A percentile compares a stretch with the other conserved stretches of the same genome.
Evolutionary conservation across 2,888 invertebrate genomes (phyloP).

Genomic region (Dasysyrphus tricinctus): DNA sequence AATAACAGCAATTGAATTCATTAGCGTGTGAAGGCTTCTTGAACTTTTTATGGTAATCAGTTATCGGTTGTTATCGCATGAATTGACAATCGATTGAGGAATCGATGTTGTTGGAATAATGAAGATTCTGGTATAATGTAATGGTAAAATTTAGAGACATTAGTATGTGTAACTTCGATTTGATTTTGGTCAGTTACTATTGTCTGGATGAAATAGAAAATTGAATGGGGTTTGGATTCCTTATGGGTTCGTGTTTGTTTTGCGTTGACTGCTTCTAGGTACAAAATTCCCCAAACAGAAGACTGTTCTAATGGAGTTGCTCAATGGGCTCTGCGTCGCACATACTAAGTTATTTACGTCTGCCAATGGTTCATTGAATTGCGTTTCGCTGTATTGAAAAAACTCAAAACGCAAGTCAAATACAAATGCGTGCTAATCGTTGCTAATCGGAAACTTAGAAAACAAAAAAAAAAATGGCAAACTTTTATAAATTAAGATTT

Average conservation of each 20-base stretch:
- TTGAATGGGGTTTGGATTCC: constrained; percentile 30
- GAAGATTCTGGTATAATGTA: constrained; percentile 35
- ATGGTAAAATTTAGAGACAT: constrained; percentile 26
- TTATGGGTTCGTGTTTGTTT: constrained; percentile 23
- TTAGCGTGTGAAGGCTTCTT: not conserved
- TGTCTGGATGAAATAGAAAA: constrained; percentile 51
- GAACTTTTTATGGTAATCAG: constrained; percentile 57
- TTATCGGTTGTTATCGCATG: constrained; percentile 45
- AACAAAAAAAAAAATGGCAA: not conserved
- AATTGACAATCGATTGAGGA: constrained; percentile 41
- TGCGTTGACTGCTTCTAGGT: not conserved
- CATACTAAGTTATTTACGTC: constrained; percentile 63
- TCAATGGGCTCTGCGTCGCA: constrained; percentile 54
- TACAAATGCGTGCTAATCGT: not conserved
- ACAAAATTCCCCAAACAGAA: not conserved
- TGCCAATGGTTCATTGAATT: constrained; percentile 44
- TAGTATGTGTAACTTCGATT: constrained; percentile 53
- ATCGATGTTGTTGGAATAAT: constrained; percentile 51
- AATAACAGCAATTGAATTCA: constrained; percentile 4
- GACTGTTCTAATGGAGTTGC: constrained; percentile 44
- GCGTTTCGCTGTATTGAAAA: not conserved
- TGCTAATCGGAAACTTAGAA: not conserved
- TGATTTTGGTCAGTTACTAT: constrained; percentile 65
- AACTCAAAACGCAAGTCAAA: not conserved
- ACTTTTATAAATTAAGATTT: no score